Evolutionary conservation across 2,888 invertebrate genomes (phyloP).

Genomic region (Drosophila leonis): DNA sequence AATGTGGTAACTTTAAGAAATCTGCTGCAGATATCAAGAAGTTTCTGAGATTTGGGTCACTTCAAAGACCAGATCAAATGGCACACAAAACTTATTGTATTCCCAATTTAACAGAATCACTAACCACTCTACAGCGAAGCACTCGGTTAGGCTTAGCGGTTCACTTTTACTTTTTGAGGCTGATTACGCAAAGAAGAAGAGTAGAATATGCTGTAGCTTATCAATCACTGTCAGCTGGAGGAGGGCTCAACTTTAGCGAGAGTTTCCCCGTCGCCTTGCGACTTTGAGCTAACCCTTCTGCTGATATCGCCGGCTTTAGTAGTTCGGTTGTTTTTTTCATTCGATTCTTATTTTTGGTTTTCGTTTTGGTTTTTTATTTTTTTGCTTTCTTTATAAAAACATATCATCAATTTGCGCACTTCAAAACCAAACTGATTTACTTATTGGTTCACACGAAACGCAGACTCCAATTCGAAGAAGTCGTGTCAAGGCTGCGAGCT

Average conservation of each 20-base stretch:
- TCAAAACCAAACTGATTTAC: constrained; percentile 54
- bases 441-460: constrained; percentile 51
- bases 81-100: constrained; percentile 6
- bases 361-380: constrained; percentile 5
- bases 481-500: constrained; percentile 92
- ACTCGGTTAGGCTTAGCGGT: constrained; percentile 51
- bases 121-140: constrained; percentile 23
- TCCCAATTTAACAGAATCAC: constrained; percentile 20
- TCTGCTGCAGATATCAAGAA: not conserved
- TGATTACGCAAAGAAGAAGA: constrained; percentile 56
- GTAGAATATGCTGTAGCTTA: constrained; percentile 77
- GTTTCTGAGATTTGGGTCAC: constrained; percentile 37
- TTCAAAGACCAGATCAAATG: constrained; percentile 32
- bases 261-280: constrained; percentile 47
- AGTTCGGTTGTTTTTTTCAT: constrained; percentile 10
- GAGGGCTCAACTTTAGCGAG: constrained; percentile 63
- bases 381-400: constrained; percentile 53
- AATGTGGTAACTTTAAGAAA: not conserved
- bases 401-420: constrained; percentile 69
- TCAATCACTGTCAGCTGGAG: constrained; percentile 82
- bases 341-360: constrained; percentile 4
- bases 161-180: constrained; percentile 78
- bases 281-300: constrained; percentile 44
- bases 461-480: constrained; percentile 88
- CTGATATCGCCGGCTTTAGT: constrained; percentile 28